Conservation (phyloP, 2,113 vertebrate genomes). For the Spermophilus dauricus region DNA sequence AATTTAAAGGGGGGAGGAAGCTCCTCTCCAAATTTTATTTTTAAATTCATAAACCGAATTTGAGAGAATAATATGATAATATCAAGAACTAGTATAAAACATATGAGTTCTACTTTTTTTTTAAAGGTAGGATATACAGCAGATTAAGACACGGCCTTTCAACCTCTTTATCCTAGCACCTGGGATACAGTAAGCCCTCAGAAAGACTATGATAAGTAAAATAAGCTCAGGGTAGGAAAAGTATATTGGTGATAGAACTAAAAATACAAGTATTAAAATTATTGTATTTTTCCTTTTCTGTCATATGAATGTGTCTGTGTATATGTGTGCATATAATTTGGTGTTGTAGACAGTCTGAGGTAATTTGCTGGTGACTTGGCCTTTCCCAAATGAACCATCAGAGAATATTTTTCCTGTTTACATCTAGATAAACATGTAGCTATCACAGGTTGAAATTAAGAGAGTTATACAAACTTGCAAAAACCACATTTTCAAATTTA, state of each 20-base stretch:
- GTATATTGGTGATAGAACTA: not conserved
- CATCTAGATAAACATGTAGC: slow-evolving; percentile 66
- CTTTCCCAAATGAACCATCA: slow-evolving; percentile 71
- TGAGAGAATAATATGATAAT: not conserved
- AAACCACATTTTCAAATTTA: slow-evolving; percentile 57
- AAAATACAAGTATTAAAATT: slow-evolving; percentile 35
- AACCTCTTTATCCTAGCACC: not conserved
- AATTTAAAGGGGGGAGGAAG: not conserved
- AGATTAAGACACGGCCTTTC: not conserved
- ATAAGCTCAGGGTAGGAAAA: not conserved
- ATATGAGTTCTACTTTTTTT: not conserved
- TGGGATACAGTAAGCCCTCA: not conserved
- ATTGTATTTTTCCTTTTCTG: not conserved
- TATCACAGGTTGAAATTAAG: slow-evolving; percentile 33
- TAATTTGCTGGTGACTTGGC: slow-evolving; percentile 71
- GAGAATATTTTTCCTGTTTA: slow-evolving; percentile 71
- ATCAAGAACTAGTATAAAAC: not conserved
- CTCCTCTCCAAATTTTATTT: too few relatives aligned
- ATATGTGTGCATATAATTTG: slow-evolving; percentile 14
- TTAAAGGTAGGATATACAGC: not conserved
- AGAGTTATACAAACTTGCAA: not conserved
- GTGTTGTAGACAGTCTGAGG: slow-evolving; percentile 42
- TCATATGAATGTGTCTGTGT: not conserved
- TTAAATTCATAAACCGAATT: not conserved
- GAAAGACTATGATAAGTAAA: not conserved